Conservation (phyloP, 2,888 invertebrate genomes). For the Euplexia lucipara region DNA sequence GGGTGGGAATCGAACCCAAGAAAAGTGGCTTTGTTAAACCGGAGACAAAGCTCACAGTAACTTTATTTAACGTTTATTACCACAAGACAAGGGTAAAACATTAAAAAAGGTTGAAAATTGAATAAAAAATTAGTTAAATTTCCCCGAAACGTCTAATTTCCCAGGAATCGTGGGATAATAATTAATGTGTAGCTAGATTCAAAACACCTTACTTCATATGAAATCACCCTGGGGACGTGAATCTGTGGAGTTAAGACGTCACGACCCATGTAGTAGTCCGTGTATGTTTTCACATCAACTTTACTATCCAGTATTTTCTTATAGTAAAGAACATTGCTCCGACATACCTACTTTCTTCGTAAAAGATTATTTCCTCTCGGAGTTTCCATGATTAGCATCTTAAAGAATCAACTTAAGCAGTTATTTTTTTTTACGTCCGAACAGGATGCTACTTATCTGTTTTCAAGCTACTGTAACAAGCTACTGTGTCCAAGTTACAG, state of each 20-base stretch:
- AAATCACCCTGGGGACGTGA: slow-evolving; percentile 1
- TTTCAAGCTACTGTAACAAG: background rate
- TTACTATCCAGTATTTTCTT: background rate
- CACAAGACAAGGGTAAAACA: no score
- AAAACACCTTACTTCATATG: slow-evolving; percentile 4
- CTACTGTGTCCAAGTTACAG: slow-evolving; percentile 1
- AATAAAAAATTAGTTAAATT: no score
- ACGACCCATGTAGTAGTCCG: background rate
- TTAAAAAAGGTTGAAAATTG: no score
- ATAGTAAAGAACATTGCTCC: no score
- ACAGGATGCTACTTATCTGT: background rate
- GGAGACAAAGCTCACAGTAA: no score
- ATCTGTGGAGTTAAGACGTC: background rate
- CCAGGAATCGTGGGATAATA: background rate
- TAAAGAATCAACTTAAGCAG: slow-evolving; percentile 12
- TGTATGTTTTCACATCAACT: no score
- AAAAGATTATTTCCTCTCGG: slow-evolving; percentile 1
- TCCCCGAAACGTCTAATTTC: no score
- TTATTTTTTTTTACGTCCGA: slow-evolving; percentile 3
- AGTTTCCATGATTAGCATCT: slow-evolving; percentile 13
- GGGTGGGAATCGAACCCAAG: no score
- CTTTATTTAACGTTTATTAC: no score
- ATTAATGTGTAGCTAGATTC: slow-evolving; percentile 9
- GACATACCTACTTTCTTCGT: background rate
- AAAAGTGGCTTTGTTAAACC: no score